These are phyloP conservation scores for Caenorhabditis sp. DNA, from an alignment of 2,888 invertebrate species.

Conservation along the genomic window DNA sequence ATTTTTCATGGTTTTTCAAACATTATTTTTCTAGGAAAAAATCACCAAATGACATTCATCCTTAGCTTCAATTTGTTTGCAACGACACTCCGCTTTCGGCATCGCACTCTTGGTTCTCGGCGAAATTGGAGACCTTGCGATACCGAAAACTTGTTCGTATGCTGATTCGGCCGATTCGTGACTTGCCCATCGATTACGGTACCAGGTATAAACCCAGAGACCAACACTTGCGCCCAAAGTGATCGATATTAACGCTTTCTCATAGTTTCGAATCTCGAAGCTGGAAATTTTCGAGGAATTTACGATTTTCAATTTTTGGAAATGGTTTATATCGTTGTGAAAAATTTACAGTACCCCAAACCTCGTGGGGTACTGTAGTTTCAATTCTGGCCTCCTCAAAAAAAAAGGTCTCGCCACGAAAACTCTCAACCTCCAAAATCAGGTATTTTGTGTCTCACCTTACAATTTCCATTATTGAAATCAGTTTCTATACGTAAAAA, in stretches of 20 bases:
- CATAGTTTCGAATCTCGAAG: slow-evolving; percentile 23
- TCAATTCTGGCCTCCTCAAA: too few relatives aligned
- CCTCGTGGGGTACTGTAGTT: too few relatives aligned
- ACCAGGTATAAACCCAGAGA: slow-evolving; percentile 19
- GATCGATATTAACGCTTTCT: slow-evolving; percentile 12
- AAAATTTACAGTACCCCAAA: too few relatives aligned
- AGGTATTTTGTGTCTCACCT: neutral
- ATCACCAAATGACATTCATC: slow-evolving; percentile 19
- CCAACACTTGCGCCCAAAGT: slow-evolving; percentile 13
- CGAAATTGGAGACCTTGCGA: slow-evolving; percentile 17
- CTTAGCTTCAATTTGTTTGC: slow-evolving; percentile 9
- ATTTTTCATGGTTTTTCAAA: too few relatives aligned
- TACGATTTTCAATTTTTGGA: neutral
- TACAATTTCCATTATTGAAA: too few relatives aligned
- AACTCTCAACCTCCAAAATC: too few relatives aligned
- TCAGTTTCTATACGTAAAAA: too few relatives aligned
- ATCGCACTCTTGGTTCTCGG: slow-evolving; percentile 12
- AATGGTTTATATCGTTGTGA: neutral
- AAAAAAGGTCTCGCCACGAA: too few relatives aligned
- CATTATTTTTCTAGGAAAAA: too few relatives aligned
- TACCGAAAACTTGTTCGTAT: neutral
- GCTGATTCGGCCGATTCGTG: neutral
- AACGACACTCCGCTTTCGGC: slow-evolving; percentile 13
- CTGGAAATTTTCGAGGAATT: slow-evolving; percentile 1
- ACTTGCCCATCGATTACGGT: neutral